These are phyloP conservation scores for Drosophila leontia DNA, from an alignment of 1,140 invertebrate species.

Conservation along the genomic window DNA sequence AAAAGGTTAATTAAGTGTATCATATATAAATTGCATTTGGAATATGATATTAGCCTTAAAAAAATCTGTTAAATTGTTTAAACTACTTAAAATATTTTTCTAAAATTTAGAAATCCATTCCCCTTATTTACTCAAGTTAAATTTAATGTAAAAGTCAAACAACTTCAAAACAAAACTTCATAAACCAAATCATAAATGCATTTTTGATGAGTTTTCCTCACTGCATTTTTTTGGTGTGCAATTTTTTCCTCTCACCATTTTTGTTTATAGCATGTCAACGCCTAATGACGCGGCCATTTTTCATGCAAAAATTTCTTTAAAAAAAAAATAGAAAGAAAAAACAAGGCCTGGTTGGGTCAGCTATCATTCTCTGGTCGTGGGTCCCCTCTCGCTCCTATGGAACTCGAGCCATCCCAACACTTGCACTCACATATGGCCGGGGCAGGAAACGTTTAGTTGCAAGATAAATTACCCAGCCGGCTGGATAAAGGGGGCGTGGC, in stretches of 20 bases:
- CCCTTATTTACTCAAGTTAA: neutral
- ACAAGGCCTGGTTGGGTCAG: slow-evolving; percentile 37
- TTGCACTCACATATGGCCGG: slow-evolving; percentile 45
- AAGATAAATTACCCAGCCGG: slow-evolving; percentile 74
- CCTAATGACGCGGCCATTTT: slow-evolving; percentile 79
- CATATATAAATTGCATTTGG: too few species aligned
- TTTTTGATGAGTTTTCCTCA: slow-evolving; percentile 36
- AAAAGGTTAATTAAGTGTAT: too few species aligned
- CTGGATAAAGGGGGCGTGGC: slow-evolving; percentile 37
- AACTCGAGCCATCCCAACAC: slow-evolving; percentile 35
- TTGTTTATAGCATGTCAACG: slow-evolving; percentile 81
- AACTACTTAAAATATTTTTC: neutral
- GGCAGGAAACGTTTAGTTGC: slow-evolving; percentile 76
- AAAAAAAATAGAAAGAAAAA: neutral
- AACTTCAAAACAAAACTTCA: neutral
- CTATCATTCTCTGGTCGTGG: slow-evolving; percentile 28
- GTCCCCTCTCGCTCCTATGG: neutral
- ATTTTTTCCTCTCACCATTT: slow-evolving; percentile 50
- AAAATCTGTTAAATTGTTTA: too few species aligned
- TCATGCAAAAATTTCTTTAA: slow-evolving; percentile 54
- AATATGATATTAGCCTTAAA: too few species aligned
- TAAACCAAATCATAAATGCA: neutral
- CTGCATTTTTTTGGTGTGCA: slow-evolving; percentile 46
- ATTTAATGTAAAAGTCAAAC: too few species aligned
- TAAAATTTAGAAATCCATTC: neutral